A percentile compares a stretch with the other conserved stretches of the same genome.
Conservation (phyloP, 2,888 invertebrate genomes). For the Diarsia rubi region DNA sequence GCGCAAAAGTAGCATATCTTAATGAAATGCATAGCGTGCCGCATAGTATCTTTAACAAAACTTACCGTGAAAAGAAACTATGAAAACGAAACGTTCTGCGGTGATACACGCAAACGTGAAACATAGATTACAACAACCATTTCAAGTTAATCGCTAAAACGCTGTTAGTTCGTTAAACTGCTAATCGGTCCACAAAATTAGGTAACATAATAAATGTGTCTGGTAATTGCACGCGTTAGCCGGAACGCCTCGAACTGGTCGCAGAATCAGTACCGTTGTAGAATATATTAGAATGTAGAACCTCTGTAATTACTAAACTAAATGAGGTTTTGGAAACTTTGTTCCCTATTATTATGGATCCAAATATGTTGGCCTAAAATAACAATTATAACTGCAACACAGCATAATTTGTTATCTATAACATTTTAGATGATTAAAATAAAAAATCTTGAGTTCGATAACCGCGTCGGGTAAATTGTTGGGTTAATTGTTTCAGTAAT, state of each 20-base stretch:
- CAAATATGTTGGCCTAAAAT: neutral
- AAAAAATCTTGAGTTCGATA: neutral
- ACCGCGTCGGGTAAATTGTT: neutral
- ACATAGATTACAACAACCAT: slow-evolving; percentile 65
- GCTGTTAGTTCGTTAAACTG: slow-evolving; percentile 72
- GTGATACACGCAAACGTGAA: slow-evolving; percentile 66
- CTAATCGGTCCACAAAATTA: slow-evolving; percentile 74
- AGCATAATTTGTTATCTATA: neutral
- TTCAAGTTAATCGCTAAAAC: slow-evolving; percentile 72
- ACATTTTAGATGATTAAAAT: slow-evolving; percentile 1
- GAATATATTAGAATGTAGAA: slow-evolving; percentile 40
- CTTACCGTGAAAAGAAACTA: slow-evolving; percentile 41
- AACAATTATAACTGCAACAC: neutral
- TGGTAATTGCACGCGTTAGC: slow-evolving; percentile 67
- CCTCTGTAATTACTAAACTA: slow-evolving; percentile 36
- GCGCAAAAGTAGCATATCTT: slow-evolving; percentile 50
- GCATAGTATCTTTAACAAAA: slow-evolving; percentile 42
- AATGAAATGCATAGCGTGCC: slow-evolving; percentile 60
- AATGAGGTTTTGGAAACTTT: slow-evolving; percentile 35
- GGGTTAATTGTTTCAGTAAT: neutral
- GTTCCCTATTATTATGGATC: neutral
- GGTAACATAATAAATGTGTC: slow-evolving; percentile 72
- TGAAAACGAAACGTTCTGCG: slow-evolving; percentile 34
- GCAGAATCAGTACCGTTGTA: slow-evolving; percentile 40
- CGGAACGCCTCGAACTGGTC: slow-evolving; percentile 61